These are phyloP conservation scores for Cryptocephalus primarius DNA, from an alignment of 2,888 invertebrate species.

Conservation along the genomic window DNA sequence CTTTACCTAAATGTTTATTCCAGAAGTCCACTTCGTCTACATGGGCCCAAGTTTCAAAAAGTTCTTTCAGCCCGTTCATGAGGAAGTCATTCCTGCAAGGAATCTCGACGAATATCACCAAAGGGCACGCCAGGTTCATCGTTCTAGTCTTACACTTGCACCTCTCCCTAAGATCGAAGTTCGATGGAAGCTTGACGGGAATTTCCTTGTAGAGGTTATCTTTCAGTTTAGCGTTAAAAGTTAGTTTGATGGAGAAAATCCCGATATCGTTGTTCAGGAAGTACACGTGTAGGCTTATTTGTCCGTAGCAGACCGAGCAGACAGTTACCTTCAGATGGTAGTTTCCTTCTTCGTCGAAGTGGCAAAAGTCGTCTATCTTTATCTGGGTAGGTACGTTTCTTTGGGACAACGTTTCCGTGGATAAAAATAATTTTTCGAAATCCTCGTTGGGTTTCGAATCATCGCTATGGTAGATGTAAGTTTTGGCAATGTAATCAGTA, in stretches of 20 bases:
- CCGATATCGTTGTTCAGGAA: conserved; percentile 21
- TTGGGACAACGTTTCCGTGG: background rate
- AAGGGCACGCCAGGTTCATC: conserved; percentile 20
- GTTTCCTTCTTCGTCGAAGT: conserved; percentile 7
- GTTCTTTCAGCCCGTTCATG: conserved; percentile 17
- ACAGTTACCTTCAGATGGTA: conserved; percentile 3
- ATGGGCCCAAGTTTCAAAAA: conserved; percentile 16
- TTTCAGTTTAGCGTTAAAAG: conserved; percentile 4
- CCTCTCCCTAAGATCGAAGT: conserved; percentile 6
- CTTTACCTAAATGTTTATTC: conserved; percentile 20
- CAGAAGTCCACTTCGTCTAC: conserved; percentile 20
- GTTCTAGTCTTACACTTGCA: conserved; percentile 17
- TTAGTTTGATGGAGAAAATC: conserved; percentile 23
- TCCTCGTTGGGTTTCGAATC: no score
- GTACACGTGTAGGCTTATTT: conserved; percentile 11
- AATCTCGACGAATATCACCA: conserved; percentile 18
- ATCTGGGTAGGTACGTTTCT: conserved; percentile 12
- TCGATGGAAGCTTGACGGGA: conserved; percentile 10
- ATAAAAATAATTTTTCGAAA: no score
- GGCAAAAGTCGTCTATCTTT: background rate
- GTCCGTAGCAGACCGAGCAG: conserved; percentile 11
- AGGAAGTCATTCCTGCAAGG: conserved; percentile 24
- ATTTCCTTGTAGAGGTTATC: conserved; percentile 5
- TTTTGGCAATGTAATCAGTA: conserved; percentile 10
- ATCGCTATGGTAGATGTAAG: conserved; percentile 12